phyloP scores from a whole-genome alignment of 2,797 vertebrate species.

The Melanotaenia nigrans region DNA sequence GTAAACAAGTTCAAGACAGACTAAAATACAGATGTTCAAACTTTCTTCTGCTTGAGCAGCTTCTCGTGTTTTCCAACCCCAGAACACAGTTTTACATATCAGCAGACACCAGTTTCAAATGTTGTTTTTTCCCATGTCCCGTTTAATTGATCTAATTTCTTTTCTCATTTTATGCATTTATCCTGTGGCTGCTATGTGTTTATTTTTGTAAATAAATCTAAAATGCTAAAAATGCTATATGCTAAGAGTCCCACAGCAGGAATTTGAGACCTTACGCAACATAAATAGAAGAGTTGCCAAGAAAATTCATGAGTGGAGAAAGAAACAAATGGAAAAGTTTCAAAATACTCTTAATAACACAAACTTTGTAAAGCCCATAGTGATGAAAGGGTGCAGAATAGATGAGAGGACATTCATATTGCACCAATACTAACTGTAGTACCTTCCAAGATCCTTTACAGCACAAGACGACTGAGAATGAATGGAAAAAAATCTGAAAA shows the following conservation, averaged over 20 bases:
- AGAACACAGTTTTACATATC: constrained; percentile 7
- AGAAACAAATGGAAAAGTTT: constrained; percentile 4
- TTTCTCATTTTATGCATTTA: constrained; percentile 10
- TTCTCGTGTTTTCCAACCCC: not conserved
- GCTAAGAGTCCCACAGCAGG: not conserved
- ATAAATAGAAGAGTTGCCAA: not conserved
- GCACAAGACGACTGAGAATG: too few relatives aligned
- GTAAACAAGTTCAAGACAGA: not conserved
- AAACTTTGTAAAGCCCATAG: too few relatives aligned
- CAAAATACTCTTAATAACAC: too few relatives aligned
- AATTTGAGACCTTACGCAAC: not conserved
- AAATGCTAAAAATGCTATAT: not conserved
- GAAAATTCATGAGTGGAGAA: not conserved
- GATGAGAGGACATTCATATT: too few relatives aligned
- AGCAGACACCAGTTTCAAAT: constrained; percentile 2
- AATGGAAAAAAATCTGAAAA: too few relatives aligned
- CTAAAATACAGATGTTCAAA: constrained; percentile 4
- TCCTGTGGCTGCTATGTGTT: constrained; percentile 10
- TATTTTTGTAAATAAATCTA: constrained; percentile 3
- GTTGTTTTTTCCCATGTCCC: not conserved
- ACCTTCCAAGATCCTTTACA: too few relatives aligned
- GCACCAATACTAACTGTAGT: too few relatives aligned
- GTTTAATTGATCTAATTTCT: constrained; percentile 1
- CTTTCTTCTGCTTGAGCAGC: constrained; percentile 3
- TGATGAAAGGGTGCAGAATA: too few relatives aligned